A percentile compares a stretch with the other conserved stretches of the same genome.
Evolutionary conservation across 2,797 vertebrate genomes (phyloP).

Genomic region (Manis javanica): DNA sequence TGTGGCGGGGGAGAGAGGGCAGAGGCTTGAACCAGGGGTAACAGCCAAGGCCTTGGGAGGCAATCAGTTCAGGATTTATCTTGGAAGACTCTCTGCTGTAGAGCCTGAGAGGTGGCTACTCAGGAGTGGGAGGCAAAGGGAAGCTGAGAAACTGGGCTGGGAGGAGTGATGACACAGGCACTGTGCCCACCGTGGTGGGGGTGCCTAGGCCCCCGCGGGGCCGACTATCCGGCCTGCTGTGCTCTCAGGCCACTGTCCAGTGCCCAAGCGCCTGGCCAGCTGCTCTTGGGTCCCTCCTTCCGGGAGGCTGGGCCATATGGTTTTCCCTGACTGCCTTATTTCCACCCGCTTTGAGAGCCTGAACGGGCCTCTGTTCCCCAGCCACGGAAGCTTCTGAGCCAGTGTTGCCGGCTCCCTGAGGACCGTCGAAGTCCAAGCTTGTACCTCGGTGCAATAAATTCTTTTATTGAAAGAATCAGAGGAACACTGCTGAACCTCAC

Average conservation of each 20-base stretch:
- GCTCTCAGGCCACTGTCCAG: fast-evolving
- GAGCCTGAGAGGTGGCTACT: not conserved
- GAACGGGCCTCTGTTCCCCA: not conserved
- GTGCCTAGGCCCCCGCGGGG: not conserved
- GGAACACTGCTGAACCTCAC: not conserved
- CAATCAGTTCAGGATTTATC: not conserved
- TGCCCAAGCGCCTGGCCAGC: not conserved
- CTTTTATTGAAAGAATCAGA: not conserved
- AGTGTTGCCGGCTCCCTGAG: not conserved
- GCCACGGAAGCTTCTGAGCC: not conserved
- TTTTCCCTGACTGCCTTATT: not conserved
- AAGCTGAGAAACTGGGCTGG: fast-evolving
- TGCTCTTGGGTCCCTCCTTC: not conserved
- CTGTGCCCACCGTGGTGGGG: fast-evolving
- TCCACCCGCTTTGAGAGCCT: not conserved
- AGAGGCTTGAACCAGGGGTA: not conserved
- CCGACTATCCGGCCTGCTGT: not conserved
- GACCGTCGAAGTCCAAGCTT: not conserved
- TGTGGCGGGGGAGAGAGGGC: not conserved
- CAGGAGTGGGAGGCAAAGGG: no score
- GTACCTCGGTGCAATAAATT: not conserved
- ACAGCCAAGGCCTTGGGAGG: not conserved
- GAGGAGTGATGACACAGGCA: not conserved
- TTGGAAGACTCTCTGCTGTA: not conserved
- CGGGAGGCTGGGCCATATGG: no score